Evolutionary conservation across 1,140 invertebrate species (phyloP), one percentile per base, ranked within the genome.

Genomic region (Octopus sinensis): DNA sequence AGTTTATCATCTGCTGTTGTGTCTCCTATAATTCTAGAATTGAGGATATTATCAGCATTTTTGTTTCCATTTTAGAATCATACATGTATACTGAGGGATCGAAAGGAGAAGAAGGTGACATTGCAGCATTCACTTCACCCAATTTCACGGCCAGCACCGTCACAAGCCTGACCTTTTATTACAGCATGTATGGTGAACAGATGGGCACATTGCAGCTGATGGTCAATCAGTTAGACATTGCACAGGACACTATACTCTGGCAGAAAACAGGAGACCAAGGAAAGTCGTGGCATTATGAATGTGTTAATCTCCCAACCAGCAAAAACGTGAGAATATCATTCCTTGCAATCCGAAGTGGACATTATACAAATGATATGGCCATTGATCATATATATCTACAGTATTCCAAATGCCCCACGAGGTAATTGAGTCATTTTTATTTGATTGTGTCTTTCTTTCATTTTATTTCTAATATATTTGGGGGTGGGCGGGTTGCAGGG

Each of bases 11-110:
- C 30, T 43, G 30, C 30, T 43, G 30, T 43, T 43, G 30, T 43
- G 30, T 43, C 3, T 43, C 1, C 30, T 23, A 71, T 23, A 4
- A 71, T 23, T 71, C 12, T 71, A 71, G 23, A 13, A 23, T 13
- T 71, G 23, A 43, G 30, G 30, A 43, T 43, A 43, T 43, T 43
- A 43, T 43, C 30, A 43, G 51, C 79, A 12, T 68, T n/a, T 73
- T 79, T 52, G 76, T 73, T 53, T 53, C 53, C 53, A 75, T 76
- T 82, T 5, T 76, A 88, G 87, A 86, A 30, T 56, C 85, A 80
- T 88, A 85, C 77, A 82, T 87, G 80, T 87, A 87, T 80, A 84
- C 86, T 30, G 85, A 88, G 75, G 86, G 84, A 4, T 84, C 83
- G 56, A 75, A 84, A 30, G 87, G 86, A 10, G 79, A 80, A 4